These are phyloP conservation scores for Melinaea marsaeus DNA, from an alignment of 2,888 invertebrate species.

Conservation along the genomic window DNA sequence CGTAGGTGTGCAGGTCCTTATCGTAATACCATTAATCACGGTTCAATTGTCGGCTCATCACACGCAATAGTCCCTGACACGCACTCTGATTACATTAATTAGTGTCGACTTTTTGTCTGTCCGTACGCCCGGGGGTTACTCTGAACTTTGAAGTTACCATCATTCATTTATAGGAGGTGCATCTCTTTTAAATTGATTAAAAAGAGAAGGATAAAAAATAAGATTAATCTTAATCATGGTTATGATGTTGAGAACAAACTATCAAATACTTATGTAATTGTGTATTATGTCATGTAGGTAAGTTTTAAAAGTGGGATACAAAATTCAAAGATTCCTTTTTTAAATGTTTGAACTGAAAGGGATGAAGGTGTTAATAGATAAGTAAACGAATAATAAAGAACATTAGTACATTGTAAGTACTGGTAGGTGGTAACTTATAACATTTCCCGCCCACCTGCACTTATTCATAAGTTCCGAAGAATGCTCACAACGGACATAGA, in stretches of 20 bases:
- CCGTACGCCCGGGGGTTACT: constrained; percentile 18
- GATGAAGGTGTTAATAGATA: too few species aligned
- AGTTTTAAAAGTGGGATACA: too few species aligned
- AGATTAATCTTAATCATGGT: background rate
- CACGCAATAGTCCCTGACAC: constrained; percentile 28
- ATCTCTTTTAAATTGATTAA: background rate
- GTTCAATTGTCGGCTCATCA: constrained; percentile 32
- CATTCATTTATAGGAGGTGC: background rate
- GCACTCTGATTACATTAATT: constrained; percentile 28
- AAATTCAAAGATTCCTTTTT: too few species aligned
- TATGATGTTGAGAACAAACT: too few species aligned
- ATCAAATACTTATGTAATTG: too few species aligned
- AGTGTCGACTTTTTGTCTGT: constrained; percentile 30
- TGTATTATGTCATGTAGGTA: too few species aligned
- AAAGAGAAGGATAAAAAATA: background rate
- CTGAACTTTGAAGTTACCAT: constrained; percentile 22
- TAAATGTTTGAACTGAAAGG: background rate
- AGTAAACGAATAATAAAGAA: too few species aligned
- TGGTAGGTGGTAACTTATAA: background rate
- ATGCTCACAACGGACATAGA: background rate
- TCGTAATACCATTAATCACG: constrained; percentile 35
- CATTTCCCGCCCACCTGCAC: constrained; percentile 7
- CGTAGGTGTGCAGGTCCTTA: constrained; percentile 24
- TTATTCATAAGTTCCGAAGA: constrained; percentile 6
- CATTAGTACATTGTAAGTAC: background rate